These are phyloP conservation scores for Prosapia bicincta DNA, from an alignment of 2,888 invertebrate genomes.

Conservation along the genomic window DNA sequence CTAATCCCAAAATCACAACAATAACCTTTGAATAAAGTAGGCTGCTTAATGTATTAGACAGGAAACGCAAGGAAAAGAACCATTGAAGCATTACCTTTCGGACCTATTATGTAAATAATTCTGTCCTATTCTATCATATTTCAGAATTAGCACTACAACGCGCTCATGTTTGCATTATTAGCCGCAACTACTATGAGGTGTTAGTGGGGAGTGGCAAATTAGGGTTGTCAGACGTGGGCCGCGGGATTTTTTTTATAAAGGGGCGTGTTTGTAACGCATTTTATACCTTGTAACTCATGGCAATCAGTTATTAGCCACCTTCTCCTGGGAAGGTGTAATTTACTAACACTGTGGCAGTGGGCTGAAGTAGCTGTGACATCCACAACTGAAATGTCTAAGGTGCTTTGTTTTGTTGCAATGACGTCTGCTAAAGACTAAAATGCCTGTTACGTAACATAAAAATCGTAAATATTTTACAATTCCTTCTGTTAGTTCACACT, in stretches of 20 bases:
- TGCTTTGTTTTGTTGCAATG: too few species aligned
- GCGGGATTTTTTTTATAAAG: neutral
- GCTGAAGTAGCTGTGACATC: too few species aligned
- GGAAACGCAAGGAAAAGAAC: neutral
- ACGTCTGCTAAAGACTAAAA: too few species aligned
- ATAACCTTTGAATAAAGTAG: too few species aligned
- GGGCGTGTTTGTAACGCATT: neutral
- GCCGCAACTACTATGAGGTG: neutral
- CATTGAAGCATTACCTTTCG: neutral
- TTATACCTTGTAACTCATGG: neutral
- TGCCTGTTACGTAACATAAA: too few species aligned
- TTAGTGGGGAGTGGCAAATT: neutral
- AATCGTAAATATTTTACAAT: too few species aligned
- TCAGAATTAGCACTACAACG: neutral
- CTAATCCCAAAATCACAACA: too few species aligned
- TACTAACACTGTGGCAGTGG: neutral
- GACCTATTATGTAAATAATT: neutral
- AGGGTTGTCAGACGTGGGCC: neutral
- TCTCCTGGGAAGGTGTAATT: neutral
- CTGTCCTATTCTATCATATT: neutral
- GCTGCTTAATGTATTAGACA: neutral
- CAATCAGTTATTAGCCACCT: neutral
- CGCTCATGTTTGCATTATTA: neutral
- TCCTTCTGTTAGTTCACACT: too few species aligned
- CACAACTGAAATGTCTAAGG: too few species aligned